Evolutionary conservation across 1,140 invertebrate genomes (phyloP).

Genomic region (Neuroterus valhalla): DNA sequence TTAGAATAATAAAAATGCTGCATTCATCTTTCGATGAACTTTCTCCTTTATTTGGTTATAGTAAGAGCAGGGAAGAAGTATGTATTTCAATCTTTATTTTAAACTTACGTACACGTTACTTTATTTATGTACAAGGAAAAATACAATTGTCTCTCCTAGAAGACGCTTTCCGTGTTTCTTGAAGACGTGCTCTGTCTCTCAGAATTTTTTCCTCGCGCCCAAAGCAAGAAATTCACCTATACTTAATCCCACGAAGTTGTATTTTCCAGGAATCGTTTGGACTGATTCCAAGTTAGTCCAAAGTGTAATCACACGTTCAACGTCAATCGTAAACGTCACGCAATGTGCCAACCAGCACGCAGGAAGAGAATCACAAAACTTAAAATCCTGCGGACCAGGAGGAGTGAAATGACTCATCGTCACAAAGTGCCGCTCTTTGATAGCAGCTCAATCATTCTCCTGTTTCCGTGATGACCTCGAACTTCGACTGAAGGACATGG

Average conservation of each 20-base stretch:
- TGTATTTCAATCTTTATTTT: not conserved
- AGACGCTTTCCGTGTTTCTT: not conserved
- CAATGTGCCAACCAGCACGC: constrained; percentile 52
- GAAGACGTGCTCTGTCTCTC: not conserved
- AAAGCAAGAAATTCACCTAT: not conserved
- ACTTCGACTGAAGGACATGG: constrained; percentile 48
- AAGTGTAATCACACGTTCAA: constrained; percentile 64
- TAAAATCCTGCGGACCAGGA: constrained; percentile 54
- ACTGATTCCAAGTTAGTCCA: constrained; percentile 43
- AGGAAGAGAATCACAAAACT: constrained; percentile 42
- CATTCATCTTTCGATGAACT: not conserved
- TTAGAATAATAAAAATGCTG: not conserved
- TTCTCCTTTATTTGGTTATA: not conserved
- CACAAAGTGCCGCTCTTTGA: constrained; percentile 42
- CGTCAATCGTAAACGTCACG: constrained; percentile 61
- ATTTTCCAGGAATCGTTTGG: constrained; percentile 61
- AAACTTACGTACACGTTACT: not conserved
- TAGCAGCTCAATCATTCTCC: constrained; percentile 42
- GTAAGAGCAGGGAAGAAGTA: not conserved
- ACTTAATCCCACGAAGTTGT: constrained; percentile 42
- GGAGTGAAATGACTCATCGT: constrained; percentile 63
- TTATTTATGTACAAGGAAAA: not conserved
- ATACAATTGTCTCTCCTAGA: not conserved
- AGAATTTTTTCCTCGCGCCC: not conserved
- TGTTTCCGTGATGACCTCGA: constrained; percentile 56